phyloP scores from a whole-genome alignment of 2,113 vertebrate species.

The Tinamus guttatus region DNA sequence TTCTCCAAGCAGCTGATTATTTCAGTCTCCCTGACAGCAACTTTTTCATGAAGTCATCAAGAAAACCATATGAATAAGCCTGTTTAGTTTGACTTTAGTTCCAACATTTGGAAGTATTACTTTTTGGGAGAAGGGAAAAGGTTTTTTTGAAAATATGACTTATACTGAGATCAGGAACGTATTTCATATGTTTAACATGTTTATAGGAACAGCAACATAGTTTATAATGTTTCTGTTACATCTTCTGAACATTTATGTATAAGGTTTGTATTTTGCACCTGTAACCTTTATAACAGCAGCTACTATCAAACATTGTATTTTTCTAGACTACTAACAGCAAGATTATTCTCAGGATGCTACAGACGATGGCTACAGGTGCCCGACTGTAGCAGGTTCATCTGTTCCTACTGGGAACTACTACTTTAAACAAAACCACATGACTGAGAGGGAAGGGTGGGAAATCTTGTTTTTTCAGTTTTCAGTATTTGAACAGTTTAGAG shows the following conservation, averaged over 20 bases:
- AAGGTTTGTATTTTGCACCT: not conserved
- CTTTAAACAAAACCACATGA: not conserved
- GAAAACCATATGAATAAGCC: not conserved
- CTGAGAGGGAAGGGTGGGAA: fast-evolving
- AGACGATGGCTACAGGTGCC: not conserved
- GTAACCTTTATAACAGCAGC: not conserved
- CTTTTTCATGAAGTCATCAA: not conserved
- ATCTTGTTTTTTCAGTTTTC: not conserved
- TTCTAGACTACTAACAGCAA: not conserved
- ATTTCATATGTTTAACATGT: not conserved
- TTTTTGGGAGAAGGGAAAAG: not conserved
- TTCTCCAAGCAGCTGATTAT: not conserved
- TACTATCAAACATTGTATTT: not conserved
- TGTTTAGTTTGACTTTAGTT: not conserved
- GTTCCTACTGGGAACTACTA: not conserved
- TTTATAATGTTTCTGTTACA: not conserved
- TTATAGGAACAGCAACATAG: not conserved
- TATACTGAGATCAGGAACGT: not conserved
- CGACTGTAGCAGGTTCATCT: not conserved
- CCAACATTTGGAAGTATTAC: not conserved
- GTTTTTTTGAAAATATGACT: not conserved
- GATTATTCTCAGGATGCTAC: not conserved
- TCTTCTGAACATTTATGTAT: not conserved
- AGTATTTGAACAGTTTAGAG: not conserved
- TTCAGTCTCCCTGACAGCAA: not conserved